Evolutionary conservation across 2,888 invertebrate species (phyloP).

Genomic region (Drosophila paranaensis): DNA sequence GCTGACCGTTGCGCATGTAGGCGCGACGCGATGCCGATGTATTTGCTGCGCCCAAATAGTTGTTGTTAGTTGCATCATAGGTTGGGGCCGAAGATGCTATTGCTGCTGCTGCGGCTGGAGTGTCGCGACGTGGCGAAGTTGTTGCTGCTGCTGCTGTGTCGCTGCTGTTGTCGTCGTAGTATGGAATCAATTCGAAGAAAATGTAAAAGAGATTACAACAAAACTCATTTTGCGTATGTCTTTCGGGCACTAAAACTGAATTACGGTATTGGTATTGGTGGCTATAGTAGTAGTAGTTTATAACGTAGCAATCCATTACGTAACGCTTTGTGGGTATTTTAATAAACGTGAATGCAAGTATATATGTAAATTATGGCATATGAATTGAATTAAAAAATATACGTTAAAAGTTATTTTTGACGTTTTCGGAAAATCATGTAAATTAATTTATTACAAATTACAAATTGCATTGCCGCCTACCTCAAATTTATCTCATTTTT

Average conservation of each 20-base stretch:
- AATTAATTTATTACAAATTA: constrained; percentile 29
- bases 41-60: constrained; percentile 53
- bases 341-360: constrained; percentile 6
- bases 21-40: constrained; percentile 71
- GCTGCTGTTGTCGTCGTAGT: constrained; percentile 48
- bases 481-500: constrained; percentile 64
- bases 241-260: constrained; percentile 17
- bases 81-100: constrained; percentile 31
- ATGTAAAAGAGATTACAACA: constrained; percentile 72
- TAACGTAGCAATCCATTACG: constrained; percentile 41
- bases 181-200: constrained; percentile 76
- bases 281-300: constrained; percentile 24
- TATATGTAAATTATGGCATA: constrained; percentile 8
- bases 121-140: constrained; percentile 39
- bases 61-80: constrained; percentile 54
- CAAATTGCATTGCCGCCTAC: constrained; percentile 68
- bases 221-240: constrained; percentile 36
- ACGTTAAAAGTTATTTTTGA: constrained; percentile 8
- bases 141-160: constrained; percentile 54
- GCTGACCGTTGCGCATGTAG: constrained; percentile 70
- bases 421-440: constrained; percentile 15
- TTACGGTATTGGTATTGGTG: constrained; percentile 8
- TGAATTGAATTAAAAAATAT: constrained; percentile 18
- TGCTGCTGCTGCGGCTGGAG: constrained; percentile 13
- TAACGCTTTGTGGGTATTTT: constrained; percentile 24